Base-by-base conservation (phyloP, 2,888 invertebrate genomes). In the Ctenicera cuprea region DNA sequence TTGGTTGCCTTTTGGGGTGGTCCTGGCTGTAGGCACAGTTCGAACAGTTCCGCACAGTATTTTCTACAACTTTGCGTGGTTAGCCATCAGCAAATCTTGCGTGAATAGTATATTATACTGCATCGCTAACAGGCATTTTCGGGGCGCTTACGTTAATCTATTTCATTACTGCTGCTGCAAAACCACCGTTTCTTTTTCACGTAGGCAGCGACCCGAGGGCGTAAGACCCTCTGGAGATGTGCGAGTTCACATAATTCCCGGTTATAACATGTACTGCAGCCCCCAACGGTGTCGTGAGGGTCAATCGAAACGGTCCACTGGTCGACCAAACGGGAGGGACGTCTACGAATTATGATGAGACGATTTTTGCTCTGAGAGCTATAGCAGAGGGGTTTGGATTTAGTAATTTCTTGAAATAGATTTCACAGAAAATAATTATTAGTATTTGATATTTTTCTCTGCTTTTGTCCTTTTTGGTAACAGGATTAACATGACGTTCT, bases 81-180 rank as follows among this genome's bases (percentile, higher is more conserved):
- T 94, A 69, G 94, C 92, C 0, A 86, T 94, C 12, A 89, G 90
- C 78, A 93, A 94, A 77, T 91, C 93, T 0, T 90, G 92, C 77
- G 84, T 94, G 76, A 92, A 92, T 76, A 92, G 91, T 78, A 88
- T 92, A 20, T 83, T 94, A 41, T 92, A 92, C 83, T 91, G 92
- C 80, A 86, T 90, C 3, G 86, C 91, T n/a, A 92, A 94, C 82
- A 81, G 86, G 8, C 91, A 91, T 82, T 94, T 94, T 82, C 89
- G 94, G 41, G 90, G 89, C 72, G 93, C 94, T 5, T 95, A 93
- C 83, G 88, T 91, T 12, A 92, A 92, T 82, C 87, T 95, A 8
- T 95, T 94, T 83, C 92, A 93, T 82, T 95, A 95, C 82, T 94
- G 94, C 82, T 94, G 92, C 83, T 95, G 94, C 87, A 95, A 94